Conservation (phyloP, 2,888 invertebrate species). For the Sphaerophoria taeniata region DNA sequence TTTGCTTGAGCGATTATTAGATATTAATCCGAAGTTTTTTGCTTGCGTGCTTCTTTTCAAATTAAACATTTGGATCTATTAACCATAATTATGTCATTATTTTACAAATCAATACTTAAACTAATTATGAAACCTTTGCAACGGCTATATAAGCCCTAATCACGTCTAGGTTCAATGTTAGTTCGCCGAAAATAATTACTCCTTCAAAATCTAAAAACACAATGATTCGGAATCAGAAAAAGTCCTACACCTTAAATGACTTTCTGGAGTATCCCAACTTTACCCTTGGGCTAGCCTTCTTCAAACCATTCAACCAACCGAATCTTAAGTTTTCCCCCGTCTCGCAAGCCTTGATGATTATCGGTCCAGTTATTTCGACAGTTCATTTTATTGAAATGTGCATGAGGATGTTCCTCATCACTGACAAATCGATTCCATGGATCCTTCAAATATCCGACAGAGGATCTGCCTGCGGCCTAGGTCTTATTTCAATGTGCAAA, state of each 20-base stretch:
- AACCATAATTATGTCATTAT: too few relatives aligned
- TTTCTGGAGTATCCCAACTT: background rate
- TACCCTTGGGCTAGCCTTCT: background rate
- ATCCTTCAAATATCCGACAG: conserved; percentile 75
- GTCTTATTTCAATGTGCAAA: conserved; percentile 73
- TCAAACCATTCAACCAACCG: background rate
- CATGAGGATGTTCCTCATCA: background rate
- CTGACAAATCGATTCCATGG: conserved; percentile 49
- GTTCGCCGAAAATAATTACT: background rate
- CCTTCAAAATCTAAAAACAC: background rate
- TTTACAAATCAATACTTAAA: too few relatives aligned
- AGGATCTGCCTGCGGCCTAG: conserved; percentile 74
- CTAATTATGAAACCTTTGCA: too few relatives aligned
- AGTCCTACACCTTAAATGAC: background rate
- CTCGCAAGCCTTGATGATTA: background rate
- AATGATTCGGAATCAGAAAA: background rate
- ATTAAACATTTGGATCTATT: too few relatives aligned
- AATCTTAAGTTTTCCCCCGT: background rate
- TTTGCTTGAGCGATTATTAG: too few relatives aligned
- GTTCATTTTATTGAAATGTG: background rate
- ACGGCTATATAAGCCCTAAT: background rate
- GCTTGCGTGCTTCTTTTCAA: too few relatives aligned
- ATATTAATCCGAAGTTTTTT: too few relatives aligned
- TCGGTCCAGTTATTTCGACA: background rate
- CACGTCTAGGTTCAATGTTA: background rate